Percentiles rank a stretch among this genome's conserved stretches.
phyloP scores from a whole-genome alignment of 2,888 invertebrate species.

The Caradrina kadenii region DNA sequence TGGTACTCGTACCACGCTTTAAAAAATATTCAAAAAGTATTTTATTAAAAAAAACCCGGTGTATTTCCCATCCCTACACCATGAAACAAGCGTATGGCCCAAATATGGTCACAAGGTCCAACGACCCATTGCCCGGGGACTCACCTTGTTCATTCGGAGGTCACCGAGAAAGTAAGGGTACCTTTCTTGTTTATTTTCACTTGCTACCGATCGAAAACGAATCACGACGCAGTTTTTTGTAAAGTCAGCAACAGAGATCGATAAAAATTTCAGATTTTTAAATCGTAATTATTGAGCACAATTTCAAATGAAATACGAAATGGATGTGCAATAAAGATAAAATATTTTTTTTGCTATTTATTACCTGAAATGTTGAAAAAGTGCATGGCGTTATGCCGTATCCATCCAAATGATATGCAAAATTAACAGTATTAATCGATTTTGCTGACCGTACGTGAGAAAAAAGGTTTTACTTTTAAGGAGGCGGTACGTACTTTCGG shows the following conservation, averaged over 20 bases:
- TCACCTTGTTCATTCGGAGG: constrained; percentile 64
- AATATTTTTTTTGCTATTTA: no score
- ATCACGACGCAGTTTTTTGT: constrained; percentile 49
- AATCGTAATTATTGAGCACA: no score
- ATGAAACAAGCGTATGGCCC: constrained; percentile 60
- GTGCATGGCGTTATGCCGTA: no score
- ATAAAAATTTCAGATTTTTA: no score
- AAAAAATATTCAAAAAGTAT: no score
- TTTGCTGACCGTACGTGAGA: constrained; percentile 26
- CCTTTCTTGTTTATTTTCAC: constrained; percentile 58
- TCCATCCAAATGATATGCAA: no score
- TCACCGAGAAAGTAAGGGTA: constrained; percentile 59
- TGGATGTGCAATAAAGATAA: no score
- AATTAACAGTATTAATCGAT: no score
- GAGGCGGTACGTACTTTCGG: constrained; percentile 17
- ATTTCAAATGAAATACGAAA: no score
- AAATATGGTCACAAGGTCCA: constrained; percentile 76
- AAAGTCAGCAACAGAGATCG: no score
- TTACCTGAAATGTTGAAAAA: no score
- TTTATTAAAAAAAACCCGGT: neutral
- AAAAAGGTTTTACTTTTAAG: constrained; percentile 42
- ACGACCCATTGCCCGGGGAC: constrained; percentile 73
- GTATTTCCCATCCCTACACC: constrained; percentile 54
- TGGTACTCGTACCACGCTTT: no score
- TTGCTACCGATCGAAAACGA: constrained; percentile 53